phyloP scores from a whole-genome alignment of 2,888 invertebrate genomes.

The Temnothorax rugatulus region DNA sequence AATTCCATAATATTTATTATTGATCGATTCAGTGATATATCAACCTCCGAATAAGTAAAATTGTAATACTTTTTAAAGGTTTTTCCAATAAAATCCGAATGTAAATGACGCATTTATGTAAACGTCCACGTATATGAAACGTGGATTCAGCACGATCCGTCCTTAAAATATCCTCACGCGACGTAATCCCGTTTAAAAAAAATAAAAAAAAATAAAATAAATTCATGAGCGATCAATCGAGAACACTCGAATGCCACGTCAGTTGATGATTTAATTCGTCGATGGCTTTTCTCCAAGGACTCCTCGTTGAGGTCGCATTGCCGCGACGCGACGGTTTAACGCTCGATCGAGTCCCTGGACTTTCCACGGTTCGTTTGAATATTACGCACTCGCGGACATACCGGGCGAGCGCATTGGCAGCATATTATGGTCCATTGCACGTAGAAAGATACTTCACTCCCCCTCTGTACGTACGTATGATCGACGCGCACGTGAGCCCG shows the following conservation, averaged over 20 bases:
- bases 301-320: slow-evolving; percentile 56
- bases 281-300: slow-evolving; percentile 63
- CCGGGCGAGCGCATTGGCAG: slow-evolving; percentile 7
- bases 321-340: slow-evolving; percentile 67
- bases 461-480: not conserved
- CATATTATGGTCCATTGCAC: slow-evolving; percentile 10
- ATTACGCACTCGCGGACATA: slow-evolving; percentile 51
- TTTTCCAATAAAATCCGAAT: slow-evolving; percentile 9
- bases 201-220: not conserved
- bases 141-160: not conserved
- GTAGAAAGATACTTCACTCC: slow-evolving; percentile 22
- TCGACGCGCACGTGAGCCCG: not conserved
- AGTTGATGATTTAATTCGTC: slow-evolving; percentile 44
- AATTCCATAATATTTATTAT: not conserved
- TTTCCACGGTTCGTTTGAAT: slow-evolving; percentile 69
- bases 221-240: not conserved
- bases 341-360: slow-evolving; percentile 72
- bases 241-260: slow-evolving; percentile 2
- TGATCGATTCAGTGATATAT: not conserved
- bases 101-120: not conserved
- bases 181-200: not conserved
- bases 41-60: not conserved
- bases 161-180: not conserved
- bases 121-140: not conserved
- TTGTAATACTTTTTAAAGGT: not conserved